A percentile compares a stretch with the other conserved stretches of the same genome.
These are phyloP conservation scores for Theonella swinhoei DNA, from an alignment of 37 sponge, comb jelly and placozoan genomes.

Conservation along the genomic window DNA sequence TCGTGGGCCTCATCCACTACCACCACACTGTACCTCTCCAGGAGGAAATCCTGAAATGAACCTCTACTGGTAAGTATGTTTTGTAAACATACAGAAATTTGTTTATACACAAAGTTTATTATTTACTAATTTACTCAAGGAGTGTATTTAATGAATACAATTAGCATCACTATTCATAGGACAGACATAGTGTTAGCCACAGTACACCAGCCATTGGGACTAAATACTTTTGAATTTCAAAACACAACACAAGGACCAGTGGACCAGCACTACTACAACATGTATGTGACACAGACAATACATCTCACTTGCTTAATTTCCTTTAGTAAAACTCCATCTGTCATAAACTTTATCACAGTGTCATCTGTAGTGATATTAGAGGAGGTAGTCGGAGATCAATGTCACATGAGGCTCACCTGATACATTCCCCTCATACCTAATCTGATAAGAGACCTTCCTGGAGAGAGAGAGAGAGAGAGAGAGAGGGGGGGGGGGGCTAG, in stretches of 20 bases:
- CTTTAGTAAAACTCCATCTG: conserved; percentile 91
- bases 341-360: conserved; percentile 96
- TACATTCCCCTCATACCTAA: conserved; percentile 86
- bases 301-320: conserved; percentile 79
- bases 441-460: conserved; percentile 87
- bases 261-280: neutral
- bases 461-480: no score
- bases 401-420: no score
- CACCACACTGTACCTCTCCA: conserved; percentile 86
- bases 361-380: conserved; percentile 53
- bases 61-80: no score
- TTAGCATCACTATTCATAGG: no score
- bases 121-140: no score
- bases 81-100: no score
- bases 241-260: neutral
- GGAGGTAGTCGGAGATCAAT: neutral
- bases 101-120: no score
- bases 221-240: neutral
- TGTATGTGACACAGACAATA: neutral
- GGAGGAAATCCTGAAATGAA: conserved; percentile 80
- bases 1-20: conserved; percentile 98
- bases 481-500: no score
- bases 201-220: no score
- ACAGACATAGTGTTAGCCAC: no score
- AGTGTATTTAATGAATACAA: no score